Conservation (phyloP, 2,888 invertebrate genomes). For the Lamproptera curius region DNA sequence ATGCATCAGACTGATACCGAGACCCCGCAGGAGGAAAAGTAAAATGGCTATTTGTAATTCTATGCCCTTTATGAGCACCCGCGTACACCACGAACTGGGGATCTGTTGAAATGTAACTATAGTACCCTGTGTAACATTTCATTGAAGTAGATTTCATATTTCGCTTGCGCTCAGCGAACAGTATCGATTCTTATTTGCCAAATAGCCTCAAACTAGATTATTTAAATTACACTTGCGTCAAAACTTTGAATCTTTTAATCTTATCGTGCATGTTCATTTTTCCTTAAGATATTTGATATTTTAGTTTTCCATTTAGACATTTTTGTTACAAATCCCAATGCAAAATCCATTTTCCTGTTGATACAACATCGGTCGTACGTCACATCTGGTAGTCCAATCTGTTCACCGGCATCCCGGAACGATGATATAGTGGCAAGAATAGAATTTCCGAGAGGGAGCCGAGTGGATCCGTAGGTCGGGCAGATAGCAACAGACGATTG, state of each 20-base stretch:
- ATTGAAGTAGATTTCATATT: no score
- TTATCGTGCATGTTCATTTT: no score
- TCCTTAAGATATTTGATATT: no score
- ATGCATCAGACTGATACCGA: constrained; percentile 70
- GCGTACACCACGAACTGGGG: constrained; percentile 40
- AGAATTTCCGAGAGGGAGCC: constrained; percentile 42
- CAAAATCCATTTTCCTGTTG: no score
- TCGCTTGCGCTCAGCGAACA: no score
- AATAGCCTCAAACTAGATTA: no score
- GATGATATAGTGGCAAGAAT: constrained; percentile 35
- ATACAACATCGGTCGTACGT: no score
- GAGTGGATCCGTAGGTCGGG: constrained; percentile 55
- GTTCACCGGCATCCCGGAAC: constrained; percentile 9
- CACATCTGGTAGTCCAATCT: constrained; percentile 5
- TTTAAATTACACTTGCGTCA: no score
- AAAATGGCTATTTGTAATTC: constrained; percentile 73
- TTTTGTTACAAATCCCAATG: no score
- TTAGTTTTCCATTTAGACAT: no score
- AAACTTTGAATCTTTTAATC: no score
- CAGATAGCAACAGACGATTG: constrained; percentile 63
- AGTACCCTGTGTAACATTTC: background rate
- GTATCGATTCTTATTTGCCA: no score
- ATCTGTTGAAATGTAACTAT: constrained; percentile 12
- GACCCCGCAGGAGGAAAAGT: constrained; percentile 70
- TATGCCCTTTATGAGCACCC: constrained; percentile 62